Evolutionary conservation across 2,797 vertebrate genomes (phyloP).

Genomic region (Tamandua tetradactyla): DNA sequence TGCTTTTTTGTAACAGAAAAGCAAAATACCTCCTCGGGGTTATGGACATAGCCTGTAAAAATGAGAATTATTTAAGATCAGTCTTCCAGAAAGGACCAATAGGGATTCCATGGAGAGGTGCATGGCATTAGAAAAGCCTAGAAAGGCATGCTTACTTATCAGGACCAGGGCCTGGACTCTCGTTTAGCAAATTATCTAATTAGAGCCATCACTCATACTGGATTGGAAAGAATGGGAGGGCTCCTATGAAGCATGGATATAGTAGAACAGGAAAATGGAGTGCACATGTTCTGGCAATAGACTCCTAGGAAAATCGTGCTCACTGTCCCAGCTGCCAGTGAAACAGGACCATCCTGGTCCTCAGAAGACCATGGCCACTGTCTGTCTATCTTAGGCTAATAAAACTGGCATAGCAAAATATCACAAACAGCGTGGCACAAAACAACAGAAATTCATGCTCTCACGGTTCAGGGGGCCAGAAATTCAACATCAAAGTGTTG

Average conservation of each 20-base stretch:
- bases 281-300: neutral
- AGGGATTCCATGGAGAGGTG: neutral
- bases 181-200: neutral
- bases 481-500: no score
- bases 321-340: neutral
- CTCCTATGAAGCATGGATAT: neutral
- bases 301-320: neutral
- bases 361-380: no score
- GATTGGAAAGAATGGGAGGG: neutral
- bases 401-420: no score
- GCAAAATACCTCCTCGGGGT: neutral
- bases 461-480: no score
- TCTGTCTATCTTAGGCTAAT: no score
- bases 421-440: no score
- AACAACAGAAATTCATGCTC: no score
- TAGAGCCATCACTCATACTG: neutral
- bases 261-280: neutral
- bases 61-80: slow-evolving; percentile 11
- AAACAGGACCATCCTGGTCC: no score
- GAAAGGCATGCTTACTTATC: neutral
- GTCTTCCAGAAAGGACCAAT: neutral
- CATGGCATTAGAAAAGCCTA: neutral
- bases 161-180: neutral
- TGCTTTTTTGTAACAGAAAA: neutral
- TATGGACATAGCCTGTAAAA: neutral